Conservation (phyloP, 1,140 invertebrate genomes). For the Thrips palmi region DNA sequence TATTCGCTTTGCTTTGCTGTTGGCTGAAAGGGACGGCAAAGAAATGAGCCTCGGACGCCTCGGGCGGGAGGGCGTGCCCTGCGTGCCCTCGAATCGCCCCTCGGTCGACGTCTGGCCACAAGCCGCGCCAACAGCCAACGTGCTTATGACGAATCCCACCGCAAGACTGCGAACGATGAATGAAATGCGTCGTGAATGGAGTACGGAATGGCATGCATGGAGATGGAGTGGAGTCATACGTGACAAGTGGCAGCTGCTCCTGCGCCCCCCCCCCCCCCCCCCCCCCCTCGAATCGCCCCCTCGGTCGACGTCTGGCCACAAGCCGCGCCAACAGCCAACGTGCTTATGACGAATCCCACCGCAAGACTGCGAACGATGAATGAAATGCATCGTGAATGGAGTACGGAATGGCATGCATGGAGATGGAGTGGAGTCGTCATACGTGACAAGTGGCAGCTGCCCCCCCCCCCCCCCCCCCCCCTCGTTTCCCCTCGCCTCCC, state of each 20-base stretch:
- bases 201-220: not conserved
- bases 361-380: not conserved
- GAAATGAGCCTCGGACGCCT: not conserved
- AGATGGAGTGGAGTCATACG: too few species aligned
- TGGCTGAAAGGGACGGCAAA: not conserved
- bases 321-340: not conserved
- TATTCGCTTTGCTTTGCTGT: too few species aligned
- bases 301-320: not conserved
- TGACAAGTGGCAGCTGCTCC: too few species aligned
- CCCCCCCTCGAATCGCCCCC: not conserved
- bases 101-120: not conserved
- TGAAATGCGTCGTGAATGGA: not conserved
- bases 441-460: not conserved
- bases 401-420: not conserved
- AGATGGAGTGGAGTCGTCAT: not conserved
- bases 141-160: not conserved
- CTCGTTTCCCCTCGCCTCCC: too few species aligned
- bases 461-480: constrained; percentile 2
- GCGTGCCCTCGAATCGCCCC: not conserved
- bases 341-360: not conserved
- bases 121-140: not conserved
- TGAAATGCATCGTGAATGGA: not conserved
- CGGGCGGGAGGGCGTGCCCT: not conserved
- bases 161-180: not conserved
- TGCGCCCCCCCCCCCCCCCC: too few species aligned